Evolutionary conservation across 2,113 vertebrate genomes (phyloP).

Genomic region (Cyanistes caeruleus): DNA sequence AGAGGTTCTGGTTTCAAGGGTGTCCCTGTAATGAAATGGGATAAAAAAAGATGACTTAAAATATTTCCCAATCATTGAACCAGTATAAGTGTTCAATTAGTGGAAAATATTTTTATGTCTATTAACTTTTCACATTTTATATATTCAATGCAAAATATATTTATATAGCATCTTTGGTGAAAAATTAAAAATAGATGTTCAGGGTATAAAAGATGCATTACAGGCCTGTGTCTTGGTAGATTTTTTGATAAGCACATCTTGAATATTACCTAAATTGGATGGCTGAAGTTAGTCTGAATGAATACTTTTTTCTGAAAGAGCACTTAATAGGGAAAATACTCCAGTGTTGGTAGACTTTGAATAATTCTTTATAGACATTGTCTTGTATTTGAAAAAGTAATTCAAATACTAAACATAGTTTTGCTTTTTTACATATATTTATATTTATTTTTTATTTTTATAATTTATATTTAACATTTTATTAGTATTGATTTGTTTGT

Average conservation of each 20-base stretch:
- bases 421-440: not conserved
- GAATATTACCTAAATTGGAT: not conserved
- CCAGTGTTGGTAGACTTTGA: not conserved
- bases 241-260: not conserved
- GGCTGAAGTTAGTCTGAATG: not conserved
- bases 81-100: not conserved
- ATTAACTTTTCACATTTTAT: not conserved
- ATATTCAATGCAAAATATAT: not conserved
- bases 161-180: not conserved
- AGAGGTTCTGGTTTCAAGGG: constrained; percentile 81
- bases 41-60: not conserved
- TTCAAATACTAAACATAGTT: not conserved
- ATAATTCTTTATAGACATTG: not conserved
- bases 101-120: not conserved
- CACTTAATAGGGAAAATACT: not conserved
- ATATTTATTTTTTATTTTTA: not conserved
- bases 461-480: not conserved
- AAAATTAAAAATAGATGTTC: not conserved
- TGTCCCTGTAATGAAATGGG: constrained; percentile 76
- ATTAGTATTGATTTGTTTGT: not conserved
- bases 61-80: not conserved
- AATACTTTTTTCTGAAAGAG: not conserved
- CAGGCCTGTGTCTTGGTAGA: not conserved
- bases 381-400: not conserved
- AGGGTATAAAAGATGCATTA: not conserved